phyloP scores from a whole-genome alignment of 1,140 invertebrate genomes.

The Drosophila setifemur region DNA sequence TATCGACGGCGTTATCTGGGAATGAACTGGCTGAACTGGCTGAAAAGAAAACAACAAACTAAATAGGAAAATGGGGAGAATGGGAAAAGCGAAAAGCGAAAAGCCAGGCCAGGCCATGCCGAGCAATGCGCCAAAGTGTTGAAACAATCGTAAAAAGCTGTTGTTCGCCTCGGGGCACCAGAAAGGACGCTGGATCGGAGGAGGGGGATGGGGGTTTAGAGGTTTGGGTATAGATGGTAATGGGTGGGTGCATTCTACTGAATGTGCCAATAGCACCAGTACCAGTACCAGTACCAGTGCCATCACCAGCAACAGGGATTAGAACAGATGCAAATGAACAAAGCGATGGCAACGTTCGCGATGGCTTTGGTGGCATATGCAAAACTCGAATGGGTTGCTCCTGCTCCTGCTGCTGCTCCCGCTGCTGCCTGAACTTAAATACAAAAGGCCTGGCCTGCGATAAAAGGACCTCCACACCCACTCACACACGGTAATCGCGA shows the following conservation, averaged over 20 bases:
- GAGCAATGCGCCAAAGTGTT: constrained; percentile 75
- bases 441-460: constrained; percentile 52
- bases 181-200: background rate
- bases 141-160: constrained; percentile 78
- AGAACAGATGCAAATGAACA: constrained; percentile 75
- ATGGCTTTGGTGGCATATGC: constrained; percentile 63
- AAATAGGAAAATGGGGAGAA: constrained; percentile 42
- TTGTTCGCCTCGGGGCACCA: constrained; percentile 45
- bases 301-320: constrained; percentile 42
- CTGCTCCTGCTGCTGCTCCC: constrained; percentile 15
- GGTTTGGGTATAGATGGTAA: background rate
- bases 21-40: constrained; percentile 56
- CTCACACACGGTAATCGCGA: constrained; percentile 55
- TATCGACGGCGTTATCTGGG: constrained; percentile 69
- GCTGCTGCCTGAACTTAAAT: constrained; percentile 61
- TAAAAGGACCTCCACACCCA: constrained; percentile 45
- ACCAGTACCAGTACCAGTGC: constrained; percentile 6
- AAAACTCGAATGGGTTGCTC: constrained; percentile 31
- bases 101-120: constrained; percentile 29
- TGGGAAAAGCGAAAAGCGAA: constrained; percentile 13
- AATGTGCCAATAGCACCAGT: constrained; percentile 41
- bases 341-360: constrained; percentile 32
- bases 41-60: constrained; percentile 55
- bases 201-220: too few species aligned
- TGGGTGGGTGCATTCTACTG: constrained; percentile 10